Base-by-base conservation (phyloP, 1,140 invertebrate genomes). In the Schlechtendalia chinensis region DNA sequence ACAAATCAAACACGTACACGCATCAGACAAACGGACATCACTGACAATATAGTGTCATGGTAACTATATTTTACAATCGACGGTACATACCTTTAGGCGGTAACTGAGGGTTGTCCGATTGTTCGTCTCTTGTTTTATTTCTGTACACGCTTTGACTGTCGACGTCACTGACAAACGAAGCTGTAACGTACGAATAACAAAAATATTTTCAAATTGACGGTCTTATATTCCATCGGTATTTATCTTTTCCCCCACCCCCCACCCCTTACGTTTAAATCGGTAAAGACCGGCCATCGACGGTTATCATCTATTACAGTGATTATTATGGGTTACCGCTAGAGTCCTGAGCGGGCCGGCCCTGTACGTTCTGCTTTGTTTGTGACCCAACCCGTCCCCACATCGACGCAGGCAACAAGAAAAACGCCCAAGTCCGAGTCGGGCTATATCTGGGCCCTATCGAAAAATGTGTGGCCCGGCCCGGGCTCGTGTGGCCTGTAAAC, bases 291-390 rank as follows among this genome's bases (percentile, higher is more conserved):
- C n/a, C n/a, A n/a, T n/a, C 32, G 8, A 39, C 8, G 32, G 32
- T 39, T 39, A 39, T 39, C 3, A 39, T 39, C 8, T 27, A 22
- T 59, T 39, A 65, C 19, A 39, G 27, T 65, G 39, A 65, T n/a
- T 63, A 90, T 84, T 54, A 74, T 56, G 2, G 53, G 53, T 59
- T 77, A 77, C 54, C 72, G 59, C 45, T 59, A 3, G 56, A 77
- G 16, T 77, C 72, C 17, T 24, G 72, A n/a, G 32, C 56, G n/a
- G 32, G 14, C 54, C 54, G 14, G 11, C 54, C 54, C 22, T 77
- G 72, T 59, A 19, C 1, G 24, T 58, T 77, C 4, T 77, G 32
- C 14, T 56, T 77, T 59, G 72, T 77, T 45, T 59, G 72, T 27
- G 54, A 77, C 72, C 72, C 54, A 47, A 59, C 72, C 56, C 72